phyloP scores from a whole-genome alignment of 2,113 vertebrate species.

The Alligator mississippiensis region DNA sequence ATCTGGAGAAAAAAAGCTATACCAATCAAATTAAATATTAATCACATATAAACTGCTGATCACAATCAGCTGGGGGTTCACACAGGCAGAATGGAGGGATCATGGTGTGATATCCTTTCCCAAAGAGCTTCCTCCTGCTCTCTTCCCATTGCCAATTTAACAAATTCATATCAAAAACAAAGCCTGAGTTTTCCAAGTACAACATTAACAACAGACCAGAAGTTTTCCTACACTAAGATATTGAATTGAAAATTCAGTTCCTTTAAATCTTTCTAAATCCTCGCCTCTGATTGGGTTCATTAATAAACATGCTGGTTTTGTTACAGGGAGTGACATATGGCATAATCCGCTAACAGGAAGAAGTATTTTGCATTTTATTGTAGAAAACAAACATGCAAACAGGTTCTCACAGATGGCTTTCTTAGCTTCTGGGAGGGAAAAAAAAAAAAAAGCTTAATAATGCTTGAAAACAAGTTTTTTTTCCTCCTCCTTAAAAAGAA shows the following conservation, averaged over 20 bases:
- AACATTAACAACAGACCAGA: slow-evolving; percentile 68
- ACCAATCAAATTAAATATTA: slow-evolving; percentile 83
- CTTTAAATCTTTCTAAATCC: slow-evolving; percentile 85
- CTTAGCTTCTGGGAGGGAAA: slow-evolving; percentile 87
- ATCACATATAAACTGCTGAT: slow-evolving; percentile 80
- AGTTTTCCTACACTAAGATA: slow-evolving; percentile 75
- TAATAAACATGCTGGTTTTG: slow-evolving; percentile 97
- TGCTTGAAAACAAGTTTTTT: slow-evolving; percentile 77
- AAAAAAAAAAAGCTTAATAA: slow-evolving; percentile 79
- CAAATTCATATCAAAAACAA: slow-evolving; percentile 75
- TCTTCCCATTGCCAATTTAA: slow-evolving; percentile 73
- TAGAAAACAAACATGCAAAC: slow-evolving; percentile 99
- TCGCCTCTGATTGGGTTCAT: slow-evolving; percentile 94
- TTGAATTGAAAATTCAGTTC: slow-evolving; percentile 74
- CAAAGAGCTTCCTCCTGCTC: slow-evolving; percentile 67
- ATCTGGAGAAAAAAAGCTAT: slow-evolving; percentile 77
- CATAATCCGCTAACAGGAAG: slow-evolving; percentile 95
- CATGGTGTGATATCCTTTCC: slow-evolving; percentile 57
- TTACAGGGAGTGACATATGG: slow-evolving; percentile 96
- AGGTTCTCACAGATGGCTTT: slow-evolving; percentile 97
- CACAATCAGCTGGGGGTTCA: slow-evolving; percentile 75
- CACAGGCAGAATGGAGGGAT: slow-evolving; percentile 47
- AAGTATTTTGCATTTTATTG: slow-evolving; percentile 98
- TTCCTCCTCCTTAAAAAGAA: slow-evolving; percentile 39
- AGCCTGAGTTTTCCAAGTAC: slow-evolving; percentile 72